Evolutionary conservation across 2,113 vertebrate species (phyloP).

Genomic region (Lampris incognitus): DNA sequence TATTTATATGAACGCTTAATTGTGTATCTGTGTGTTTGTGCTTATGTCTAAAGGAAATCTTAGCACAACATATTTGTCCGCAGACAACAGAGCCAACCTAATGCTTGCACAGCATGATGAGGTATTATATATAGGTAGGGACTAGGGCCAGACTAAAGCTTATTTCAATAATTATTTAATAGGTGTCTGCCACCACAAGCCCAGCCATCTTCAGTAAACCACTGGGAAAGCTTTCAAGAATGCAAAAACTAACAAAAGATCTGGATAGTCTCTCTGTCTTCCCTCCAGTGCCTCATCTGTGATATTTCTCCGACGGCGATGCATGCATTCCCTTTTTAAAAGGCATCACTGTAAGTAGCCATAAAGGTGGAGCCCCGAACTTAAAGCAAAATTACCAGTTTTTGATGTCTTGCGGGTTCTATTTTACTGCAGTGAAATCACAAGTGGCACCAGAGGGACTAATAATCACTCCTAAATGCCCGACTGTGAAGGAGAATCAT

Average conservation of each 20-base stretch:
- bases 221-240: slow-evolving; percentile 67
- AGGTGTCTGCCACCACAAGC: slow-evolving; percentile 57
- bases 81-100: slow-evolving; percentile 50
- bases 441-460: slow-evolving; percentile 3
- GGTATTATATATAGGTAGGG: slow-evolving; percentile 35
- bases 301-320: slow-evolving; percentile 13
- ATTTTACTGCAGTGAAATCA: slow-evolving; percentile 12
- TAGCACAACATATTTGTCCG: slow-evolving; percentile 35
- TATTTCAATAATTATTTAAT: slow-evolving; percentile 76
- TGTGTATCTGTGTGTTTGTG: slow-evolving; percentile 4
- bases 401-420: slow-evolving; percentile 30
- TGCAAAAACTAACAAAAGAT: slow-evolving; percentile 69
- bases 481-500: slow-evolving; percentile 16
- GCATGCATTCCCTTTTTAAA: slow-evolving; percentile 23
- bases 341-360: slow-evolving; percentile 26
- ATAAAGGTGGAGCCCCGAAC: slow-evolving; percentile 15
- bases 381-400: slow-evolving; percentile 22
- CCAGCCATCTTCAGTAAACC: slow-evolving; percentile 65
- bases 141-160: slow-evolving; percentile 46
- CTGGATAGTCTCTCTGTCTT: slow-evolving; percentile 22
- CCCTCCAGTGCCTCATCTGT: neutral
- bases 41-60: slow-evolving; percentile 39
- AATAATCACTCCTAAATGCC: slow-evolving; percentile 1
- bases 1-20: slow-evolving; percentile 37
- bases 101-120: slow-evolving; percentile 46